These are phyloP conservation scores for Todiramphus saurophagus DNA, from an alignment of 2,113 vertebrate species.

Conservation along the genomic window DNA sequence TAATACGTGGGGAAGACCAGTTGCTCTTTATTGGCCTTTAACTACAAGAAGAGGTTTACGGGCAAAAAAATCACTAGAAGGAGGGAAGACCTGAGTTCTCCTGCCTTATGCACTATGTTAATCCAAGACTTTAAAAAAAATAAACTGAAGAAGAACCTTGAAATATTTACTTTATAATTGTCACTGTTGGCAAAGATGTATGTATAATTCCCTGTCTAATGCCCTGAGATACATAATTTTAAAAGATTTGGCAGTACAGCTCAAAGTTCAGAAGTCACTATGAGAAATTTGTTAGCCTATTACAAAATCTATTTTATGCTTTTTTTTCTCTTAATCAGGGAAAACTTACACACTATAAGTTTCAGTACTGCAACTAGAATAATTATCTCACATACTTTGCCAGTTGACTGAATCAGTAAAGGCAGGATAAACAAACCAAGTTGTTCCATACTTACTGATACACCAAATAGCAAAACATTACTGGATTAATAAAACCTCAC, in stretches of 20 bases:
- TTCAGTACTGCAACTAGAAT: not conserved
- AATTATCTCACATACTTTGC: not conserved
- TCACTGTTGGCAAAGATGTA: not conserved
- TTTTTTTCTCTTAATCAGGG: not conserved
- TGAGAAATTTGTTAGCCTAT: not conserved
- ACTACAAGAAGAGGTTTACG: not conserved
- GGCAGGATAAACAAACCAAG: not conserved
- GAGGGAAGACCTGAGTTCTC: not conserved
- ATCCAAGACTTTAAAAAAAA: not conserved
- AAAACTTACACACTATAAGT: not conserved
- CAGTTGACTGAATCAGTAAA: constrained; percentile 2
- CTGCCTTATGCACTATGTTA: not conserved
- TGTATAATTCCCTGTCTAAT: not conserved
- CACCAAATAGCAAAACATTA: not conserved
- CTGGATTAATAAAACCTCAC: not conserved
- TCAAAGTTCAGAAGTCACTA: not conserved
- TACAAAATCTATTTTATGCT: not conserved
- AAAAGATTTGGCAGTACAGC: not conserved
- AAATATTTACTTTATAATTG: not conserved
- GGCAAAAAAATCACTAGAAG: not conserved
- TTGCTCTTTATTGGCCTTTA: not conserved
- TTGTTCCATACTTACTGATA: not conserved
- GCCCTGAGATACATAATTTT: not conserved
- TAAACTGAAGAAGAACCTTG: not conserved
- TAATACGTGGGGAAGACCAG: not conserved